Evolutionary conservation across 1,140 invertebrate genomes (phyloP), one percentile per base, ranked within the genome.

Genomic region (Procambarus virginalis): DNA sequence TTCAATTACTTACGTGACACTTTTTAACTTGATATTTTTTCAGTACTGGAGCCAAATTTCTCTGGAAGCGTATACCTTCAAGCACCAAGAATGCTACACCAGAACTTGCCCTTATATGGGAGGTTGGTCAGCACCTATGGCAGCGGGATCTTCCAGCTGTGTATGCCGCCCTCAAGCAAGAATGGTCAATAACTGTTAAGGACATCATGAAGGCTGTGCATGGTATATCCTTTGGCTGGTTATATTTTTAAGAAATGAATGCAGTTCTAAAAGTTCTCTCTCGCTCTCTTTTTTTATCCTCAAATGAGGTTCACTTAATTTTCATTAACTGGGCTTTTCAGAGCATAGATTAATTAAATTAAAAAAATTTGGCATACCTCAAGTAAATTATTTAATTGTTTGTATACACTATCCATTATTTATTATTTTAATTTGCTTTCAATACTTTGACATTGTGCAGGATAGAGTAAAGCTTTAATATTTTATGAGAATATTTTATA

Each of bases 11-110:
- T 89, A 5, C 12, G 14, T 46, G n/a, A 58, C n/a, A 78, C 22
- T 79, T 76, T 55, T 12, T 55, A 55, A 55, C 8, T 8, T 55
- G 8, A 9, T 55, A 55, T 68, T 81, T 76, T 91, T 91, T 89
- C 93, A 98, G 97, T 94, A 97, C 96, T 93, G 97, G 97, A 95
- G 97, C 97, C 5, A 98, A 98, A 94, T 97, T 96, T 94, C 94
- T 98, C 92, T 98, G 97, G 97, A 98, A 98, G 94, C 95, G 97
- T 93, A 98, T 98, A 92, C 97, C 97, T 34, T 92, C 94, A 68
- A 95, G 93, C 93, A 93, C 97, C 12, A 98, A 97, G 94, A 94
- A 94, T 81, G 95, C 94, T 34, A 96, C 95, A 93, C 93, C 96
- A 55, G 97, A 98, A 94, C 94, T 98, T 91, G 94, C 92, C 64